Percentiles rank a stretch among this genome's conserved stretches.
Conservation (phyloP, 2,797 vertebrate genomes). For the Champsocephalus esox region DNA sequence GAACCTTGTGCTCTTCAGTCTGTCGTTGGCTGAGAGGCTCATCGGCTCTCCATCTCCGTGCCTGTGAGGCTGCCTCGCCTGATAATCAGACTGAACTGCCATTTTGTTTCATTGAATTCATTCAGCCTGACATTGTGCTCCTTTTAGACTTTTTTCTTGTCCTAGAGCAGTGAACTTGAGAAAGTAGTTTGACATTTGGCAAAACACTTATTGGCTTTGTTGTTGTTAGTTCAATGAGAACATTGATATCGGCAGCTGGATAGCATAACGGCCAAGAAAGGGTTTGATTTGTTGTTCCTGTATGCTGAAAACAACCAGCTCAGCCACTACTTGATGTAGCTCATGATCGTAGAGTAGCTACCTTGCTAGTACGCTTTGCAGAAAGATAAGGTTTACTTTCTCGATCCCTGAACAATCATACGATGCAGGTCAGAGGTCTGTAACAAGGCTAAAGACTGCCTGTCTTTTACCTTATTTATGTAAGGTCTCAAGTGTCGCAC, state of each 20-base stretch:
- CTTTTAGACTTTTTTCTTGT: not conserved
- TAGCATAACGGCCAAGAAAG: not conserved
- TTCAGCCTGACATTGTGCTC: not conserved
- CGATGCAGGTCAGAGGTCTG: not conserved
- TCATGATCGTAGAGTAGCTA: not conserved
- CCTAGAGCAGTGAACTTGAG: not conserved
- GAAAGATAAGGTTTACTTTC: not conserved
- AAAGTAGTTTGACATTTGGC: not conserved
- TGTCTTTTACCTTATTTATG: not conserved
- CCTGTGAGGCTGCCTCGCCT: slow-evolving; percentile 4
- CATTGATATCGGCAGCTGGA: not conserved
- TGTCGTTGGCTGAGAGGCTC: slow-evolving; percentile 12
- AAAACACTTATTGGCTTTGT: not conserved
- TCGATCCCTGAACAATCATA: not conserved
- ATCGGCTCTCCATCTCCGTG: slow-evolving; percentile 15
- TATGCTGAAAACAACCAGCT: not conserved
- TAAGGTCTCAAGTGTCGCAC: slow-evolving; percentile 5
- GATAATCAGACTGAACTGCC: slow-evolving; percentile 9
- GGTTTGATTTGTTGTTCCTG: not conserved
- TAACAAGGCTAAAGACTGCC: not conserved
- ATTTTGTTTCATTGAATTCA: slow-evolving; percentile 1
- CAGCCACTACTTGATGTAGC: not conserved
- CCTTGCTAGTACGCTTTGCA: not conserved
- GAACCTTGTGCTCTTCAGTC: slow-evolving; percentile 35
- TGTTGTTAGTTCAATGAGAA: not conserved